These are phyloP conservation scores for Channa maculata DNA, from an alignment of 2,113 vertebrate genomes.

Conservation along the genomic window DNA sequence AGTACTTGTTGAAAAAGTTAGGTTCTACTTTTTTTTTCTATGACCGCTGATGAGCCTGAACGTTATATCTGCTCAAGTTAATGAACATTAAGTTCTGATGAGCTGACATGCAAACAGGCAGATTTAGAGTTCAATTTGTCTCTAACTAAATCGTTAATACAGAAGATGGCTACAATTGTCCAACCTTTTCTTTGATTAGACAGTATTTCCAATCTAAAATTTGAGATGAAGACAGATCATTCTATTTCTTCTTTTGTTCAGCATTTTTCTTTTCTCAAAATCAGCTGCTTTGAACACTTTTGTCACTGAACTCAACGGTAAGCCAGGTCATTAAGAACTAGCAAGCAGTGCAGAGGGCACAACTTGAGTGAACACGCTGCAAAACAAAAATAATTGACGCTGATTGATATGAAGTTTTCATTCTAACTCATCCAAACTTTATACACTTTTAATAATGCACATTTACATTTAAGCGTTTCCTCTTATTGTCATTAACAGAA, in stretches of 20 bases:
- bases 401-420: slow-evolving; percentile 58
- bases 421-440: slow-evolving; percentile 48
- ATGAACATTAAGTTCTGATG: slow-evolving; percentile 12
- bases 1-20: slow-evolving; percentile 4
- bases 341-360: slow-evolving; percentile 60
- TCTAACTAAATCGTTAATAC: slow-evolving; percentile 14
- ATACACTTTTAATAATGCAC: slow-evolving; percentile 52
- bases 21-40: neutral
- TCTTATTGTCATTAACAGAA: slow-evolving; percentile 39
- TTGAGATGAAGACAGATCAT: neutral
- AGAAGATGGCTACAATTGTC: slow-evolving; percentile 3
- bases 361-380: slow-evolving; percentile 33
- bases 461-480: slow-evolving; percentile 39
- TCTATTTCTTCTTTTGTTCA: slow-evolving; percentile 3
- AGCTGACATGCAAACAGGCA: neutral
- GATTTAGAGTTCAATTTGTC: slow-evolving; percentile 29
- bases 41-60: neutral
- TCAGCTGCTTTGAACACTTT: slow-evolving; percentile 56
- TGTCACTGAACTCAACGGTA: slow-evolving; percentile 50
- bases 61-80: neutral
- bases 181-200: slow-evolving; percentile 45
- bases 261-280: slow-evolving; percentile 1
- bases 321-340: slow-evolving; percentile 71
- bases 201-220: slow-evolving; percentile 20
- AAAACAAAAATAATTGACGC: slow-evolving; percentile 70